phyloP scores from a whole-genome alignment of 2,113 vertebrate genomes.

The Campylomormyrus tamandua region DNA sequence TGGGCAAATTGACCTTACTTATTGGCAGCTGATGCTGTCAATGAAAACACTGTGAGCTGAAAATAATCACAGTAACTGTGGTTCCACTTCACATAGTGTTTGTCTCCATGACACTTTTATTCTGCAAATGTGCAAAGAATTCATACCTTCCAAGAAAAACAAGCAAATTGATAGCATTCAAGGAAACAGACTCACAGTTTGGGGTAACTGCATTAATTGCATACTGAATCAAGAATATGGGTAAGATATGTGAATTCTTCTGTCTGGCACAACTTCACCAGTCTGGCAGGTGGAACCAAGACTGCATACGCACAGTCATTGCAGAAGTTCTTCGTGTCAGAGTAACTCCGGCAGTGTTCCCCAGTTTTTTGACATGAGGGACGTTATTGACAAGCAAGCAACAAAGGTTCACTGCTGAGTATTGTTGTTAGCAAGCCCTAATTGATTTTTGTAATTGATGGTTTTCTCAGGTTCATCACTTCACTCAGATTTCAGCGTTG shows the following conservation, averaged over 20 bases:
- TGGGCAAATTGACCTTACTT: slow-evolving; percentile 12
- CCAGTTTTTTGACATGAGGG: too few relatives aligned
- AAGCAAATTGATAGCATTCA: too few relatives aligned
- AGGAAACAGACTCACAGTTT: too few relatives aligned
- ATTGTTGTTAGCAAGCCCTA: background rate
- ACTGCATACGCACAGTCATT: too few relatives aligned
- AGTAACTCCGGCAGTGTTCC: too few relatives aligned
- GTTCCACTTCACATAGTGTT: background rate
- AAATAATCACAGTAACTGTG: background rate
- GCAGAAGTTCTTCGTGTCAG: too few relatives aligned
- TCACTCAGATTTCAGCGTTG: background rate
- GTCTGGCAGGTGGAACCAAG: too few relatives aligned
- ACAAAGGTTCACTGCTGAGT: background rate
- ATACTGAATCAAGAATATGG: too few relatives aligned
- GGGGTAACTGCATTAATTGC: too few relatives aligned
- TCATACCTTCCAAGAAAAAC: background rate
- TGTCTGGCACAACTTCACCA: too few relatives aligned
- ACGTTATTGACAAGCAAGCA: background rate
- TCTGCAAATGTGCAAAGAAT: background rate
- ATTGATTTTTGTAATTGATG: background rate
- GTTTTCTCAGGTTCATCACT: background rate
- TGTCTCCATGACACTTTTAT: background rate
- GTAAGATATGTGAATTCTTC: too few relatives aligned
- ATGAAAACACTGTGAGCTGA: background rate
- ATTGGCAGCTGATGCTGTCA: background rate